Evolutionary conservation across 2,113 vertebrate genomes (phyloP).

Genomic region (Artemisiospiza belli): DNA sequence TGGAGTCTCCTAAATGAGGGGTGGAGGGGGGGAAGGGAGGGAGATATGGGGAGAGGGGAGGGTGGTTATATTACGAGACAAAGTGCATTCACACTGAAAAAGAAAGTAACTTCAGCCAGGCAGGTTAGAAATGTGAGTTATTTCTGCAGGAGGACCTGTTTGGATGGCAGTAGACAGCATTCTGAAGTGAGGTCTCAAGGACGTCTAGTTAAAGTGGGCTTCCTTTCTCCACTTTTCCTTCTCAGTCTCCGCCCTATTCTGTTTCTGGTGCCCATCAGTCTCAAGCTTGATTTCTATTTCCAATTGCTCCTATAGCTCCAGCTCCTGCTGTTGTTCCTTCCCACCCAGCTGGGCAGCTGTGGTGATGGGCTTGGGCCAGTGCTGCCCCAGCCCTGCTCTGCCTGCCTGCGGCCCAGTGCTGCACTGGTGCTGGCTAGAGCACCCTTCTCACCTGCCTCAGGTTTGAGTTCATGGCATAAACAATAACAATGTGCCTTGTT

Average conservation of each 20-base stretch:
- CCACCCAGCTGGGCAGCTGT: too few species aligned
- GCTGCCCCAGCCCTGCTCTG: neutral
- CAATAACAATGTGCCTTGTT: neutral
- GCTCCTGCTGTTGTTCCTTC: neutral
- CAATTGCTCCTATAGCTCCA: neutral
- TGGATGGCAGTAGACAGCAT: neutral
- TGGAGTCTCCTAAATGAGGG: neutral
- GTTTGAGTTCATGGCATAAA: neutral
- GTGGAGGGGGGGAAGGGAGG: accelerated
- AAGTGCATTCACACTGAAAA: neutral
- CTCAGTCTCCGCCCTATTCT: accelerated
- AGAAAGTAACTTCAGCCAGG: neutral
- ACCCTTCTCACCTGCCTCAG: neutral
- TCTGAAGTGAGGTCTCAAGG: neutral
- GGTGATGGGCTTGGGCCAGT: accelerated
- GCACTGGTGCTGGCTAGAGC: neutral
- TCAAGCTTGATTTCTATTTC: accelerated
- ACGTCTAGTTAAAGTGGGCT: neutral
- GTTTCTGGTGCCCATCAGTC: neutral
- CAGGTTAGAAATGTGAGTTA: neutral
- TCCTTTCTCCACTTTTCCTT: neutral
- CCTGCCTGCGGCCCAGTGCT: neutral
- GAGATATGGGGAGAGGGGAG: neutral
- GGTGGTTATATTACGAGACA: neutral
- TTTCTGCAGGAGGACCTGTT: neutral